These are phyloP conservation scores for Pelusios castaneus DNA, from an alignment of 2,113 vertebrate species.

Conservation along the genomic window DNA sequence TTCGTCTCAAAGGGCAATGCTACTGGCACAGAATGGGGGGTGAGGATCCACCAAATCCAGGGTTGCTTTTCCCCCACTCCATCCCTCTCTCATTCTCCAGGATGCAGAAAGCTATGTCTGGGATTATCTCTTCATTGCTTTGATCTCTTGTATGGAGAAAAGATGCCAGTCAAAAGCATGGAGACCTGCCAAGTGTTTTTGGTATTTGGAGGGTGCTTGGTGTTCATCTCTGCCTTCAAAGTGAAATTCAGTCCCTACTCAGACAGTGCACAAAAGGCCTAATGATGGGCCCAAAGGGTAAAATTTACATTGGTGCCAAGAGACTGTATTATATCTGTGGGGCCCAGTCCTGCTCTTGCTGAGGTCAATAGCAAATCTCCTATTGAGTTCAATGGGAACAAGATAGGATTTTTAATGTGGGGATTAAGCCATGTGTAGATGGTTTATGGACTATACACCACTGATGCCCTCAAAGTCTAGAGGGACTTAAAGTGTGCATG, in stretches of 20 bases:
- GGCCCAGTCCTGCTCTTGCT: not conserved
- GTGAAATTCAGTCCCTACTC: not conserved
- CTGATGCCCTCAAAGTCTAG: too few species aligned
- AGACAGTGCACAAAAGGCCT: not conserved
- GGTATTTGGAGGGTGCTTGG: not conserved
- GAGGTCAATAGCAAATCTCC: not conserved
- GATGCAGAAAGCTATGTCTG: not conserved
- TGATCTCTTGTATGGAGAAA: not conserved
- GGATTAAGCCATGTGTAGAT: not conserved
- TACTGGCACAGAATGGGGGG: not conserved
- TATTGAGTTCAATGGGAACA: not conserved
- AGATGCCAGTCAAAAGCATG: not conserved
- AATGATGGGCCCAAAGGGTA: not conserved
- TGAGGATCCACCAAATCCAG: not conserved
- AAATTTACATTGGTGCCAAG: not conserved
- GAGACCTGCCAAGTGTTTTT: not conserved
- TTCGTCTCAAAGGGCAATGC: not conserved
- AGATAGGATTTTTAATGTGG: not conserved
- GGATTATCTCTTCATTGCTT: not conserved
- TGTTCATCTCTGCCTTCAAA: not conserved
- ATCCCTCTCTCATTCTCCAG: accelerated
- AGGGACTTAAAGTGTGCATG: not conserved
- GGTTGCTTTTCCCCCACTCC: not conserved
- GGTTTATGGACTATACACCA: not conserved
- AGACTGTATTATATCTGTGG: not conserved